A percentile compares a stretch with the other conserved stretches of the same genome.
These are phyloP conservation scores for Cerastis rubricosa DNA, from an alignment of 2,888 invertebrate genomes.

Conservation along the genomic window DNA sequence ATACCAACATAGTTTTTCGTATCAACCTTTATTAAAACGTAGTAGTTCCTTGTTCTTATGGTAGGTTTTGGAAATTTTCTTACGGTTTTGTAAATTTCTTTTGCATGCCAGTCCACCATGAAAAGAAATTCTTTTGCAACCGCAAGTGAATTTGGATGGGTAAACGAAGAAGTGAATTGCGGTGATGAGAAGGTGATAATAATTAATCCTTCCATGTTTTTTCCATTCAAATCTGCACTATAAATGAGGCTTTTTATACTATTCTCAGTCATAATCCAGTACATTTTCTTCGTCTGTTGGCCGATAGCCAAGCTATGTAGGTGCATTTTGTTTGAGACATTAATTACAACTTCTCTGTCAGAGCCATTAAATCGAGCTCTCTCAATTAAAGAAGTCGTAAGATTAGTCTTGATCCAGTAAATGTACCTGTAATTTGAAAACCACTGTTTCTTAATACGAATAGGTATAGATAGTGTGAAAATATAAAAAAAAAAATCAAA, in stretches of 20 bases:
- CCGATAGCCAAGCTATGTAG: background rate
- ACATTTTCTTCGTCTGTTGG: background rate
- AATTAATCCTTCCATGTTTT: background rate
- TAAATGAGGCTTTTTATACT: accelerated
- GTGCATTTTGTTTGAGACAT: background rate
- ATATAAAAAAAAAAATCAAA: background rate
- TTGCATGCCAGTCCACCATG: background rate
- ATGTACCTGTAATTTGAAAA: slow-evolving; percentile 3
- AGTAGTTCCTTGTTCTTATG: background rate
- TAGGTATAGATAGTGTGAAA: background rate
- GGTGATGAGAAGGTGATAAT: too few species aligned
- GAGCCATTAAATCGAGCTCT: background rate
- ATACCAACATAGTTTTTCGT: background rate
- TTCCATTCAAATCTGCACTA: background rate
- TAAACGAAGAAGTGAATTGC: too few species aligned
- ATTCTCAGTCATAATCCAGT: background rate
- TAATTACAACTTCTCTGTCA: background rate
- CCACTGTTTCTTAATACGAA: too few species aligned
- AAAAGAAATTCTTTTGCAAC: background rate
- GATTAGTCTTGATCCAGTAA: slow-evolving; percentile 5
- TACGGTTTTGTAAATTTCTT: too few species aligned
- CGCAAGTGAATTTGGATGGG: background rate
- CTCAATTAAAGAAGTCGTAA: background rate
- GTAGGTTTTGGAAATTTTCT: background rate
- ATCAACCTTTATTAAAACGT: background rate